These are phyloP conservation scores for Junco hyemalis DNA, from an alignment of 2,113 vertebrate species.

Conservation along the genomic window DNA sequence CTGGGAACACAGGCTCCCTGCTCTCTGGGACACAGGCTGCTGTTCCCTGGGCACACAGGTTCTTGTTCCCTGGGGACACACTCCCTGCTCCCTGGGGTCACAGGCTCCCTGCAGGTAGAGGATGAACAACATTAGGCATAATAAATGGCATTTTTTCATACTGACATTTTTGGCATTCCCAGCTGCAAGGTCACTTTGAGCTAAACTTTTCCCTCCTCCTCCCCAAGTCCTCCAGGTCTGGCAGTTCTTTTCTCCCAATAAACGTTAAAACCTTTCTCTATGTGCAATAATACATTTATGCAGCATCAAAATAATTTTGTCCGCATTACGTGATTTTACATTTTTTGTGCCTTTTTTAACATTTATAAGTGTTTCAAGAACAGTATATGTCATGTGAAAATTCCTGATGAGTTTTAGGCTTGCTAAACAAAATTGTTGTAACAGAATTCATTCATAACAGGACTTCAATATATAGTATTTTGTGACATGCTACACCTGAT, in stretches of 20 bases:
- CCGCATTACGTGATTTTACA: neutral
- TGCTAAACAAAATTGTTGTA: neutral
- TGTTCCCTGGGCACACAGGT: neutral
- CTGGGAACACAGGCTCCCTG: neutral
- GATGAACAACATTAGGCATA: neutral
- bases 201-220: neutral
- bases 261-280: neutral
- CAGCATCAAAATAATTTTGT: neutral
- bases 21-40: neutral
- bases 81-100: neutral
- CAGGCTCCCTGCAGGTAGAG: neutral
- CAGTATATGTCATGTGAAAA: neutral
- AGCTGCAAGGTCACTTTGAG: neutral
- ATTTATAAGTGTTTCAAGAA: neutral
- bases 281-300: neutral
- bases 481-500: fast-evolving
- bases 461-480: neutral
- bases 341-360: neutral
- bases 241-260: neutral
- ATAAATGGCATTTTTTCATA: neutral
- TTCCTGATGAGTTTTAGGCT: neutral
- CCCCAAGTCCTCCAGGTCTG: neutral
- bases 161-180: neutral
- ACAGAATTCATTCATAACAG: neutral
- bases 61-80: neutral